Evolutionary conservation across 2,113 vertebrate species (phyloP).

Genomic region (Pedetes capensis): DNA sequence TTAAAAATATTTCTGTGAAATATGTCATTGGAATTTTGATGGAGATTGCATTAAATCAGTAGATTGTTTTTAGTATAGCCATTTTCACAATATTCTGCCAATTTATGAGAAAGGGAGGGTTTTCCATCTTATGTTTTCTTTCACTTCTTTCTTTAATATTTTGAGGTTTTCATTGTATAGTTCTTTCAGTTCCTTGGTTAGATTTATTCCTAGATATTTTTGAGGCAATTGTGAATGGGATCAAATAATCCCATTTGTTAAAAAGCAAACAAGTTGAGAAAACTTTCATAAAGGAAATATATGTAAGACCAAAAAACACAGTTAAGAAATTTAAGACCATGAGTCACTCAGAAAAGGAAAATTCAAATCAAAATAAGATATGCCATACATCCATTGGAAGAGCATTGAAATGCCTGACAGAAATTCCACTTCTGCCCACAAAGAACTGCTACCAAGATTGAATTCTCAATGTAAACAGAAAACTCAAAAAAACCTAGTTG

Average conservation of each 20-base stretch:
- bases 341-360: neutral
- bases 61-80: too few relatives aligned
- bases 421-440: neutral
- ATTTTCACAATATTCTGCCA: too few relatives aligned
- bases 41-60: too few relatives aligned
- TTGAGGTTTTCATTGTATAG: too few relatives aligned
- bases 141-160: too few relatives aligned
- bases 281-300: neutral
- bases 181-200: too few relatives aligned
- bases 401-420: neutral
- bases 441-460: neutral
- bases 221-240: too few relatives aligned
- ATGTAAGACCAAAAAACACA: neutral
- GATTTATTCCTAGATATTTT: too few relatives aligned
- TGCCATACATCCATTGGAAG: neutral
- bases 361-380: neutral
- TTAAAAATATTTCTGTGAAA: too few relatives aligned
- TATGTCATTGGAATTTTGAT: too few relatives aligned
- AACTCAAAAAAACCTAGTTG: slow-evolving; percentile 19
- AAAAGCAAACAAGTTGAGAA: neutral
- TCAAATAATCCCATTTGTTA: neutral
- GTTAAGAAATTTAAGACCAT: neutral
- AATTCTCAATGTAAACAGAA: neutral
- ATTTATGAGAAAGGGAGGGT: too few relatives aligned
- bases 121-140: too few relatives aligned